These are phyloP conservation scores for Ichneumon xanthorius DNA, from an alignment of 2,888 invertebrate species.

Conservation along the genomic window DNA sequence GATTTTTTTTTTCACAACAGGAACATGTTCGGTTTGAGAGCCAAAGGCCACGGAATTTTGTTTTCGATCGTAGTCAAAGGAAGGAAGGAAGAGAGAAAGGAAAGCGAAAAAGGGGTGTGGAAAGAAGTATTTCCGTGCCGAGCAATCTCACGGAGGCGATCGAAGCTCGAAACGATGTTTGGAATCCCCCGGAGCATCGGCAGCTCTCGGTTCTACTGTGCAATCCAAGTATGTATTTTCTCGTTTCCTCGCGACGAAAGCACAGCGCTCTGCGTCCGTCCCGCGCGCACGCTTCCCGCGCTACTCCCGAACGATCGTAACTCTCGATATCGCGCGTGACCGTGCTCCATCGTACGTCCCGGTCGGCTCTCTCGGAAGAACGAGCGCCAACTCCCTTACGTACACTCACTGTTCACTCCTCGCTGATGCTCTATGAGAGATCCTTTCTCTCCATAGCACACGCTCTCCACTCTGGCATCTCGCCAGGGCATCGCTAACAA, in stretches of 20 bases:
- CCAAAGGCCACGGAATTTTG: neutral
- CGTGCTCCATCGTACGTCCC: constrained; percentile 37
- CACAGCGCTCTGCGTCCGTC: constrained; percentile 29
- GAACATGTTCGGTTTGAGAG: neutral
- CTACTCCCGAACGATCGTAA: constrained; percentile 59
- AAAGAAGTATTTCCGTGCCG: constrained; percentile 30
- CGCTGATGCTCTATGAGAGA: constrained; percentile 34
- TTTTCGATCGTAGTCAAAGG: neutral
- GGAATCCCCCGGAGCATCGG: constrained; percentile 37
- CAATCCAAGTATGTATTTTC: constrained; percentile 29
- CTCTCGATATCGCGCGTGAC: constrained; percentile 64
- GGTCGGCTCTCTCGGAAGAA: constrained; percentile 15
- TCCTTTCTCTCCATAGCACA: constrained; percentile 26
- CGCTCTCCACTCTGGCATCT: constrained; percentile 48
- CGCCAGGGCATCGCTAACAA: constrained; percentile 56
- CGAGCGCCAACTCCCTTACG: constrained; percentile 42
- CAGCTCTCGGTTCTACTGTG: constrained; percentile 3
- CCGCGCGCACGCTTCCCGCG: constrained; percentile 19
- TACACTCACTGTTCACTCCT: constrained; percentile 32
- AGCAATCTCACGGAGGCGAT: constrained; percentile 34
- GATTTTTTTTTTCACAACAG: neutral
- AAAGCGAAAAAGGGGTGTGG: neutral
- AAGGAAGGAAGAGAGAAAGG: neutral
- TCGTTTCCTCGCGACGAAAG: constrained; percentile 19
- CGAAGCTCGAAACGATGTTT: constrained; percentile 42